These are phyloP conservation scores for Alca torda DNA, from an alignment of 2,797 vertebrate species.

Conservation along the genomic window DNA sequence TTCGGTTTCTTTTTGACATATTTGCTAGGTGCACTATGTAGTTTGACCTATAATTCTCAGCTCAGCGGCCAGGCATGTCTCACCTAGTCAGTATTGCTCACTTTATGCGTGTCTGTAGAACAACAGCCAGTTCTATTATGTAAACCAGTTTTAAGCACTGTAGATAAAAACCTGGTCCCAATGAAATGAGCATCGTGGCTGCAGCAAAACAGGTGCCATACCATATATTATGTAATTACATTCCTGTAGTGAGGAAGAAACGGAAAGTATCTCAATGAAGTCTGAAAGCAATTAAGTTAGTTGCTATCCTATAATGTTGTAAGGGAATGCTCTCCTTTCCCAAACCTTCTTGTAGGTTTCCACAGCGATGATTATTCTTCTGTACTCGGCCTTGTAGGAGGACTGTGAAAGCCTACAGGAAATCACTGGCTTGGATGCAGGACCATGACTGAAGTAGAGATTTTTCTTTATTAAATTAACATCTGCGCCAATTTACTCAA, in stretches of 20 bases:
- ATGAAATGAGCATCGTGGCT: rapidly evolving
- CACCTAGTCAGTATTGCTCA: not conserved
- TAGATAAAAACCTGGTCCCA: not conserved
- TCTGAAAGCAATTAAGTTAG: not conserved
- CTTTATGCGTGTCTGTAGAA: not conserved
- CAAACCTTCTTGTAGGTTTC: not conserved
- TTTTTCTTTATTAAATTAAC: not conserved
- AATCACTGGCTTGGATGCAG: not conserved
- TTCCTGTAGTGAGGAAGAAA: not conserved
- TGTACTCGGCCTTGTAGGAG: not conserved
- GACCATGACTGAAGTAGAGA: not conserved
- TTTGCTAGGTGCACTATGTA: not conserved
- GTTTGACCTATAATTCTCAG: not conserved
- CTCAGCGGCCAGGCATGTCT: not conserved
- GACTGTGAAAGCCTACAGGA: not conserved
- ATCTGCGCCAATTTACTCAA: not conserved
- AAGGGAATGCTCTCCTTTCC: not conserved
- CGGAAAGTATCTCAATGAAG: not conserved
- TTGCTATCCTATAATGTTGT: not conserved
- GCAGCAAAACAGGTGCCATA: not conserved
- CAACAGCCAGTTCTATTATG: not conserved
- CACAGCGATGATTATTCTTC: not conserved
- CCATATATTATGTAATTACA: not conserved
- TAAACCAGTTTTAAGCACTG: not conserved
- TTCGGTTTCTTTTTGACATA: not conserved